Evolutionary conservation across 2,113 vertebrate species (phyloP).

Genomic region (Sporophila hypoxantha): DNA sequence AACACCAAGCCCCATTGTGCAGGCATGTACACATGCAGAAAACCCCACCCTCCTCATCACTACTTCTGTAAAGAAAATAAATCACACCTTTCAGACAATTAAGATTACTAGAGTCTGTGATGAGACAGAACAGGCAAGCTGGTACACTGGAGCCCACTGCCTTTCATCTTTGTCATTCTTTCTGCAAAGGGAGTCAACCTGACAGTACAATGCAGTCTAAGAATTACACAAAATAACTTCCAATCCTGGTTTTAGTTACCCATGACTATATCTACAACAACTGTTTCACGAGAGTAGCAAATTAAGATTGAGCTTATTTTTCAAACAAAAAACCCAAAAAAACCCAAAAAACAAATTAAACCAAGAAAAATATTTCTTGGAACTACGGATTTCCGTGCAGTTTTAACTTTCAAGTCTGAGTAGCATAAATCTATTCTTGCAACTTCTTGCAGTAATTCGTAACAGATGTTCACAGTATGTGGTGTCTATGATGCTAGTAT

Average conservation of each 20-base stretch:
- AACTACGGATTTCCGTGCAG: background rate
- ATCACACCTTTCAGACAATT: background rate
- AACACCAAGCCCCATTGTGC: background rate
- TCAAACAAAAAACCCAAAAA: background rate
- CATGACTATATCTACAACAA: background rate
- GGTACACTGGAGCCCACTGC: background rate
- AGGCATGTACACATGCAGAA: fast-evolving
- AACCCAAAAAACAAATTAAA: background rate
- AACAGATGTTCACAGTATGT: background rate
- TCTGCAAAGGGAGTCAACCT: background rate
- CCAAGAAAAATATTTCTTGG: background rate
- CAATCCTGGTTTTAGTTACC: fast-evolving
- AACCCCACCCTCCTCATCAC: no score
- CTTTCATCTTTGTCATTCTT: background rate
- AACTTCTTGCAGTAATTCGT: background rate
- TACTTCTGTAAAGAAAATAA: background rate
- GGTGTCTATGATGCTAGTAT: background rate
- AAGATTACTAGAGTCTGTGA: background rate
- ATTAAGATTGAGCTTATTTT: background rate
- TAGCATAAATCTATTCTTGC: background rate
- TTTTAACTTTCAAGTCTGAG: background rate
- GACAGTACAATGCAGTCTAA: background rate
- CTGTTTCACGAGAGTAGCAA: background rate
- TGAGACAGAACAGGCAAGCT: background rate
- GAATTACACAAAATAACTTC: background rate